A percentile compares a stretch with the other conserved stretches of the same genome.
Conservation (phyloP, 2,113 vertebrate genomes). For the Poeciliopsis retropinna region DNA sequence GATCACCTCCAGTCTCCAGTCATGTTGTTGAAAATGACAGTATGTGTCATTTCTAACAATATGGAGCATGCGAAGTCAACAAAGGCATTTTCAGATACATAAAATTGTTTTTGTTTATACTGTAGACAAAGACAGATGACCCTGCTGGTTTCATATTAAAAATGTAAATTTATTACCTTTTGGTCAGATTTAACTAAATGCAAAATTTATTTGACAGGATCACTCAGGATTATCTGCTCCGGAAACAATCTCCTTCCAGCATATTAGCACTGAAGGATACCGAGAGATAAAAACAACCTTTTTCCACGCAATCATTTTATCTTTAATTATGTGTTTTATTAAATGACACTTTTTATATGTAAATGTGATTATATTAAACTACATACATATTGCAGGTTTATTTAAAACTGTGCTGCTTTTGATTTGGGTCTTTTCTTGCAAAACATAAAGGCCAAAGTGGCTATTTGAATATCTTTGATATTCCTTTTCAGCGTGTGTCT, state of each 20-base stretch:
- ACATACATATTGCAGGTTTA: slow-evolving; percentile 54
- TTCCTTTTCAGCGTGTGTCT: slow-evolving; percentile 65
- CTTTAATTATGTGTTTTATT: slow-evolving; percentile 78
- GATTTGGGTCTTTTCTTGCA: slow-evolving; percentile 61
- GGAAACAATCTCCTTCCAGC: slow-evolving; percentile 66
- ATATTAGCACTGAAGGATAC: slow-evolving; percentile 67
- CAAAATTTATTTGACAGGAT: slow-evolving; percentile 15
- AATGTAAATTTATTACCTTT: neutral
- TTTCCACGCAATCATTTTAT: slow-evolving; percentile 74
- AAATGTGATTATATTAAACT: slow-evolving; percentile 65
- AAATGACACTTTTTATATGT: slow-evolving; percentile 70
- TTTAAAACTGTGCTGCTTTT: slow-evolving; percentile 64
- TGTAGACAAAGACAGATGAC: neutral
- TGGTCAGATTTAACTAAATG: neutral
- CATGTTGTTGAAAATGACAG: no score
- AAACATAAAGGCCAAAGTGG: slow-evolving; percentile 46
- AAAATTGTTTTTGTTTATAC: neutral
- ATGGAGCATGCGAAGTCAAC: no score
- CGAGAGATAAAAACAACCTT: slow-evolving; percentile 62
- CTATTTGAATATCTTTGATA: slow-evolving; percentile 78
- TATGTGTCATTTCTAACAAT: no score
- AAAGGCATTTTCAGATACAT: neutral
- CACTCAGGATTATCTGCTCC: slow-evolving; percentile 56
- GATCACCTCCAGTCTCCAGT: no score
- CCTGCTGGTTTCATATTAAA: neutral